phyloP scores from a whole-genome alignment of 2,113 vertebrate genomes.

The Geococcyx californianus region DNA sequence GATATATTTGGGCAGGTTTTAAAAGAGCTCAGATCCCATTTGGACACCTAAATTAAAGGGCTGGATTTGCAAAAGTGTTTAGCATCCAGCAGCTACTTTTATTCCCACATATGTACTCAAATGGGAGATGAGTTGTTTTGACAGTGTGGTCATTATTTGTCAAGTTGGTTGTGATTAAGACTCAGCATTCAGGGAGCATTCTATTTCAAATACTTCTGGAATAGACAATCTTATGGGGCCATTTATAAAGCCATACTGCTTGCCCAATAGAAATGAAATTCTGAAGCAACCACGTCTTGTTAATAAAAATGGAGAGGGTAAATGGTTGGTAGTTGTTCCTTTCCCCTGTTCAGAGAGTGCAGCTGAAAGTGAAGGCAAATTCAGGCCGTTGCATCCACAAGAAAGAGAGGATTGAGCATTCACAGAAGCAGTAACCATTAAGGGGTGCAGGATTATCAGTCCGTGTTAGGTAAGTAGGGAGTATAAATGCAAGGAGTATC shows the following conservation, averaged over 20 bases:
- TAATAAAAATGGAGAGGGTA: background rate
- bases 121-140: constrained; percentile 39
- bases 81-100: constrained; percentile 57
- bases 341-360: background rate
- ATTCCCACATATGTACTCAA: constrained; percentile 22
- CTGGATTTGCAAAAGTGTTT: constrained; percentile 46
- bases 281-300: background rate
- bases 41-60: constrained; percentile 42
- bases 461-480: background rate
- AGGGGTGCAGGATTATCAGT: background rate
- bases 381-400: background rate
- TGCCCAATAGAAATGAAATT: background rate
- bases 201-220: constrained; percentile 45
- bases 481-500: background rate
- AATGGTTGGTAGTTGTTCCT: background rate
- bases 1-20: constrained; percentile 39
- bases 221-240: background rate
- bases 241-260: constrained; percentile 30
- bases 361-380: background rate
- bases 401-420: background rate
- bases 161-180: constrained; percentile 50
- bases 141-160: constrained; percentile 46
- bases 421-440: background rate
- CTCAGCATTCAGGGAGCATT: constrained; percentile 27
- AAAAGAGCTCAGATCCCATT: constrained; percentile 34